Evolutionary conservation across 1,140 invertebrate genomes (phyloP), one percentile per base, ranked within the genome.

Genomic region (Mya arenaria): DNA sequence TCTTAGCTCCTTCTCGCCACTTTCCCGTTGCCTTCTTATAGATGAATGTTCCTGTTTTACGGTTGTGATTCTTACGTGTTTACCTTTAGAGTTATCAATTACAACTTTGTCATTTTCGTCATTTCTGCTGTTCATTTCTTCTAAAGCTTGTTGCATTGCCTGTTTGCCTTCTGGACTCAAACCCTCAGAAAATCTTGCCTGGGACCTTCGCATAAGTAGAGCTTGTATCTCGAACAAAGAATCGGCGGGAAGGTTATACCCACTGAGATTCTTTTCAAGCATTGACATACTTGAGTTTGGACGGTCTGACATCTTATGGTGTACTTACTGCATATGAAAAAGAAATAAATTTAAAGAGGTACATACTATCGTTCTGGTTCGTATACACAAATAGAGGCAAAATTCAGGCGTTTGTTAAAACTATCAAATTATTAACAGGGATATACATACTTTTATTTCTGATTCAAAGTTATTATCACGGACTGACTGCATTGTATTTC

Each of bases 141-240:
- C n/a, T 19, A 77, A n/a, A 23, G 68, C 62, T 56, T 75, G 68
- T 17, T 83, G 34, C 37, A 86, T 86, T 1, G 81, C 85, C 25
- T 80, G 8, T 30, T 69, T 62, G 10, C 83, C 85, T 65, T 86
- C 85, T 0, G 71, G 30, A 15, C 83, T 84, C 19, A 86, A 48
- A 28, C 74, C 72, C 17, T 75, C 75, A 1, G 85, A 86, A 55
- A 86, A 84, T 17, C 37, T 66, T 1, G 23, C 39, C 15, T 23
- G 6, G 15, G 65, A 75, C 41, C 81, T n/a, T 37, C 48, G 60
- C 25, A 77, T 58, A 8, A 85, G 65, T 17, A 83, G 5, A 10
- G 52, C 23, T 58, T 58, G 55, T 10, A 85, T 44, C 39, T 85
- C 84, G 41, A 39, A 74, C 15, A 81, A 48, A 15, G 71, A 30